Conservation (phyloP, 2,113 vertebrate species). For the Oxyura jamaicensis region DNA sequence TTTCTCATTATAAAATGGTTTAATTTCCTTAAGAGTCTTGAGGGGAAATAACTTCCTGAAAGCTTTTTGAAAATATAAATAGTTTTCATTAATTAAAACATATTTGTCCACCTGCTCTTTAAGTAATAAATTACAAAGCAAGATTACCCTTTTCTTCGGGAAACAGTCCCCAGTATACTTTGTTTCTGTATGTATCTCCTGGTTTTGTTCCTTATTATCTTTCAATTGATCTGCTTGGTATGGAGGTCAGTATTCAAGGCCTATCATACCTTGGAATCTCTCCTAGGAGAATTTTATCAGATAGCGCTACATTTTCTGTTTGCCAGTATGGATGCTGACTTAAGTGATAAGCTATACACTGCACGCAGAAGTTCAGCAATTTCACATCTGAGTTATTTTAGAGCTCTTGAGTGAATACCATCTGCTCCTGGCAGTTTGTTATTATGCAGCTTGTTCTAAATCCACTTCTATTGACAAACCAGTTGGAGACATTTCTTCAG, state of each 20-base stretch:
- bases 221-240: not conserved
- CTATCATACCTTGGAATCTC: not conserved
- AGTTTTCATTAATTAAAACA: not conserved
- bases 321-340: not conserved
- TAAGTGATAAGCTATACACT: not conserved
- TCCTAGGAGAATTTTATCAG: not conserved
- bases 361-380: not conserved
- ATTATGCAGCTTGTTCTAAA: constrained; percentile 12
- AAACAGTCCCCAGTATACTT: not conserved
- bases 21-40: not conserved
- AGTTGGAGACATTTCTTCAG: not conserved
- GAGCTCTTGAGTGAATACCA: constrained; percentile 25
- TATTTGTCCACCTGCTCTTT: not conserved
- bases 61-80: not conserved
- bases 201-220: not conserved
- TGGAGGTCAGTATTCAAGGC: not conserved
- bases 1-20: not conserved
- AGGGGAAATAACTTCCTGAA: not conserved
- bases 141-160: not conserved
- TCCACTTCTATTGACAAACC: not conserved
- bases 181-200: not conserved
- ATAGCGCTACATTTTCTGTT: not conserved
- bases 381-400: constrained; percentile 56
- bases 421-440: constrained; percentile 33
- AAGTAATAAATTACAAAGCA: not conserved